A percentile compares a stretch with the other conserved stretches of the same genome.
These are phyloP conservation scores for Drosophila suzukii DNA, from an alignment of 1,140 invertebrate genomes.

Conservation along the genomic window DNA sequence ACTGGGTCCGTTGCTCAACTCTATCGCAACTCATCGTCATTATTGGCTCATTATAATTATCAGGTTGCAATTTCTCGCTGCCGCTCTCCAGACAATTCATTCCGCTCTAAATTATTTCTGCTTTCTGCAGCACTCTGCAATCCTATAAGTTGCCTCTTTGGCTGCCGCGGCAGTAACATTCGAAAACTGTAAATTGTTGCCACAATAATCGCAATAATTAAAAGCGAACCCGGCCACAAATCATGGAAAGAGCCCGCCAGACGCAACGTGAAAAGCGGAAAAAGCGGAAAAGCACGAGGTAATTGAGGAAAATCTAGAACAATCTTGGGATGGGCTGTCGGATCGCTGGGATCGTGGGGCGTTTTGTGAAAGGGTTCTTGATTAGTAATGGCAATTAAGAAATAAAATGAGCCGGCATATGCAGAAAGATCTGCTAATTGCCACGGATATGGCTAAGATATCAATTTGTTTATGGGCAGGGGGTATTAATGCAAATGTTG, in stretches of 20 bases:
- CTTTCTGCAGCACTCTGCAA: not conserved
- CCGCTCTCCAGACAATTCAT: slow-evolving; percentile 59
- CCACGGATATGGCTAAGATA: slow-evolving; percentile 3
- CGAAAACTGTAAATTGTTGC: slow-evolving; percentile 77
- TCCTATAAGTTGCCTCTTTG: not conserved
- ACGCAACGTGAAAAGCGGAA: slow-evolving; percentile 24
- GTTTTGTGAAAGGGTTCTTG: slow-evolving; percentile 39
- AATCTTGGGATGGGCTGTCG: slow-evolving; percentile 39
- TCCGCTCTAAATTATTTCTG: slow-evolving; percentile 68
- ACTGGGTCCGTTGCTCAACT: slow-evolving; percentile 19
- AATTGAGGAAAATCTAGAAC: slow-evolving; percentile 68
- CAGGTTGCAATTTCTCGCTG: slow-evolving; percentile 50
- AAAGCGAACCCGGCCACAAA: slow-evolving; percentile 68
- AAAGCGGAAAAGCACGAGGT: slow-evolving; percentile 32
- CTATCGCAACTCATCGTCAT: slow-evolving; percentile 48
- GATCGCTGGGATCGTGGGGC: slow-evolving; percentile 26
- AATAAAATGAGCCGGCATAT: slow-evolving; percentile 19
- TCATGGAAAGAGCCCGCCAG: slow-evolving; percentile 42
- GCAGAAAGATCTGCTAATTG: not conserved
- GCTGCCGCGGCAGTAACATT: slow-evolving; percentile 38
- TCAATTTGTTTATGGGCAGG: not conserved
- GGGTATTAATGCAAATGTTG: not conserved
- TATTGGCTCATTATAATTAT: slow-evolving; percentile 74
- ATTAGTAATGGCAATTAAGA: slow-evolving; percentile 33
- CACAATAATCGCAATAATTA: slow-evolving; percentile 80